Conservation (phyloP, 2,888 invertebrate genomes). For the Tenthredo livida region DNA sequence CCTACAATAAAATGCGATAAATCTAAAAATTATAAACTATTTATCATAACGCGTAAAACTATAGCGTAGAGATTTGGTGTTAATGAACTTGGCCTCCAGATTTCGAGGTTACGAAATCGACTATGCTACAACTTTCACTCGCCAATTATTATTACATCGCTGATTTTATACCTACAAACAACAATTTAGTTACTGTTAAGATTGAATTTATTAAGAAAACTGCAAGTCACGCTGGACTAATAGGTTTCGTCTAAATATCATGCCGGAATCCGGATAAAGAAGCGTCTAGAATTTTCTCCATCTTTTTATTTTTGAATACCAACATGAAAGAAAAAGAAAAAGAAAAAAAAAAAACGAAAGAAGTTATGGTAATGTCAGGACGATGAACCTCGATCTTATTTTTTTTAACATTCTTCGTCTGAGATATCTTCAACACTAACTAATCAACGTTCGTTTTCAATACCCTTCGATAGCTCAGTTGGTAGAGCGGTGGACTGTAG, state of each 20-base stretch:
- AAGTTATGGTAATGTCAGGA: neutral
- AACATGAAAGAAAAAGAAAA: neutral
- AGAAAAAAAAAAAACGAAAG: neutral
- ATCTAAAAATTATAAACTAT: neutral
- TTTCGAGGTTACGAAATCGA: slow-evolving; percentile 38
- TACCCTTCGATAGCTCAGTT: slow-evolving; percentile 78
- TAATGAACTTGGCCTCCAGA: slow-evolving; percentile 45
- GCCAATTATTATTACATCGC: neutral
- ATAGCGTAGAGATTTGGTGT: neutral
- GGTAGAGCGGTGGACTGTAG: slow-evolving; percentile 79
- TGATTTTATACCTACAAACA: neutral
- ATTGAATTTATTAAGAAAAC: neutral
- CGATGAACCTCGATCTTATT: neutral
- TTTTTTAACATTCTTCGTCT: neutral
- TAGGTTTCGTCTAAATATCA: neutral
- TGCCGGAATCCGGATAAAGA: neutral
- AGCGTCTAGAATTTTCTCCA: neutral
- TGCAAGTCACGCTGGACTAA: neutral
- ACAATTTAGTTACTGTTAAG: neutral
- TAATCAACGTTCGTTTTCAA: neutral
- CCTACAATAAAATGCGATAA: neutral
- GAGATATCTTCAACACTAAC: neutral
- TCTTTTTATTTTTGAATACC: neutral
- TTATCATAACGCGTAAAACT: neutral
- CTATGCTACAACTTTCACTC: slow-evolving; percentile 7